Conservation (phyloP, 1,140 invertebrate species). For the Harpegnathos saltator region DNA sequence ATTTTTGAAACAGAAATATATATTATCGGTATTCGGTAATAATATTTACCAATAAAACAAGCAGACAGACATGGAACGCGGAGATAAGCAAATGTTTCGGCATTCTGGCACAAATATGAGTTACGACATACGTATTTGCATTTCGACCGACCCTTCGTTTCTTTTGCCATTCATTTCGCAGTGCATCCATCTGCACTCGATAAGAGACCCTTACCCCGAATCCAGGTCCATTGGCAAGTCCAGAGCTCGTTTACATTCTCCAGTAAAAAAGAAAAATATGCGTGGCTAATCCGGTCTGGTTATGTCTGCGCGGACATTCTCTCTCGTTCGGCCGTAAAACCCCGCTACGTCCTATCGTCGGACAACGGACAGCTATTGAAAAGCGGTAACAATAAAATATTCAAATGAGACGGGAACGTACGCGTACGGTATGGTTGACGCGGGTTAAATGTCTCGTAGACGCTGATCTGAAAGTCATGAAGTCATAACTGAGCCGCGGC, state of each 20-base stretch:
- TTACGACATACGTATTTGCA: conserved; percentile 39
- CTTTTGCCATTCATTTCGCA: conserved; percentile 38
- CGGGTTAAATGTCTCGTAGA: conserved; percentile 14
- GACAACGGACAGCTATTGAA: conserved; percentile 66
- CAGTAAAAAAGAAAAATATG: neutral
- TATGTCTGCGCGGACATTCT: conserved; percentile 23
- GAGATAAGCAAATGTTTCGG: too few species aligned
- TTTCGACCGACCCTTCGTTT: neutral
- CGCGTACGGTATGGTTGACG: conserved; percentile 27
- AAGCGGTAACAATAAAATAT: conserved; percentile 78
- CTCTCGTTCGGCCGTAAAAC: conserved; percentile 63
- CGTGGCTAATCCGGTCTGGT: conserved; percentile 23
- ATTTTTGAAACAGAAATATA: neutral
- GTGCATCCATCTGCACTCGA: conserved; percentile 9
- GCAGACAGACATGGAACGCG: too few species aligned
- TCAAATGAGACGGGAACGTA: conserved; percentile 68
- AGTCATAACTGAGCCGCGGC: neutral
- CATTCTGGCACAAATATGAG: neutral
- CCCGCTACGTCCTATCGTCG: conserved; percentile 62
- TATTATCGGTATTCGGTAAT: neutral
- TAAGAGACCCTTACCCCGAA: conserved; percentile 29
- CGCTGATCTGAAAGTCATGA: conserved; percentile 21
- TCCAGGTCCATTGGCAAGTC: neutral
- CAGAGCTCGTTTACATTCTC: conserved; percentile 19
- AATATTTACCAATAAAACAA: conserved; percentile 24